phyloP scores from a whole-genome alignment of 2,113 vertebrate genomes.

The Osmerus mordax region DNA sequence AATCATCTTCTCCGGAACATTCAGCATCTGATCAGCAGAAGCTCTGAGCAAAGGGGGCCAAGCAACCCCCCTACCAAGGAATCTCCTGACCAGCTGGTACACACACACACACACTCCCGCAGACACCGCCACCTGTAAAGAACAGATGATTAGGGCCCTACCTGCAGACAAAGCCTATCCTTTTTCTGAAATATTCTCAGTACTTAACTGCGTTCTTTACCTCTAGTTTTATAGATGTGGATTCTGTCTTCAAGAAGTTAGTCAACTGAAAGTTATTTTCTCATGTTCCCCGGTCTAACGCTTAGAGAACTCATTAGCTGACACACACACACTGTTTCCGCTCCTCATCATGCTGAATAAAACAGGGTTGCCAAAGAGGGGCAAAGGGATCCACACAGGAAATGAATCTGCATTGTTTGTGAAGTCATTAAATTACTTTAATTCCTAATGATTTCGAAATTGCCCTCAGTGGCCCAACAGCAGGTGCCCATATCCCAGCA shows the following conservation, averaged over 20 bases:
- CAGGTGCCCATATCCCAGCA: constrained; percentile 40
- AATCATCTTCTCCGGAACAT: constrained; percentile 26
- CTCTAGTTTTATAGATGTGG: neutral
- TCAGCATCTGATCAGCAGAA: constrained; percentile 34
- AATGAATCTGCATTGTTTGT: constrained; percentile 14
- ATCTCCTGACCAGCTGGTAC: constrained; percentile 37
- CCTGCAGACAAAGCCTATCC: constrained; percentile 4
- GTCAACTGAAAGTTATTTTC: no score
- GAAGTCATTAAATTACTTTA: constrained; percentile 37
- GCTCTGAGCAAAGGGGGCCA: constrained; percentile 18
- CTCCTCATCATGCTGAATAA: neutral
- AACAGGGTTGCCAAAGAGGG: neutral
- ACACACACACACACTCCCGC: neutral
- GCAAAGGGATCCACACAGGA: neutral
- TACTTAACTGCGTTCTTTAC: neutral
- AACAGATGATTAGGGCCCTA: no score
- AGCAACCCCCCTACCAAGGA: constrained; percentile 27
- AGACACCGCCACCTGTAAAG: no score
- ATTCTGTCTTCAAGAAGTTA: constrained; percentile 48
- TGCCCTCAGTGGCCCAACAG: constrained; percentile 36
- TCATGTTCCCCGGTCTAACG: no score
- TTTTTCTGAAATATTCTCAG: neutral
- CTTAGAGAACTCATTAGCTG: neutral
- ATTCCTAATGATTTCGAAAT: constrained; percentile 40
- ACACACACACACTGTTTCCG: constrained; percentile 4